Evolutionary conservation across 37 sponge, comb jelly and placozoan genomes (phyloP), one percentile per base, ranked within the genome.

Genomic region (Spongilla lacustris): DNA sequence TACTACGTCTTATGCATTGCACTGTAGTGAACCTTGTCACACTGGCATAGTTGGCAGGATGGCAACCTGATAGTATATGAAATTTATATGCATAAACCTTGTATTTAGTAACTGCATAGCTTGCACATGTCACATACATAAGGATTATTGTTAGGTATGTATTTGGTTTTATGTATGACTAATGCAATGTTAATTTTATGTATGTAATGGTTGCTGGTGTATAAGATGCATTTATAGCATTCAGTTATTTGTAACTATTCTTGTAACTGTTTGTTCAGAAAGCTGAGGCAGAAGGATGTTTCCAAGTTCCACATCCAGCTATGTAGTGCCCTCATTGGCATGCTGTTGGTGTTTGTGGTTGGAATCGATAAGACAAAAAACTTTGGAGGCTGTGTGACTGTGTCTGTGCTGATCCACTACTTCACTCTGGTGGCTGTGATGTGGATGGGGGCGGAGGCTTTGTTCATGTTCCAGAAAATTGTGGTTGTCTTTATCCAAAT

Each of bases 391-490:
- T 88, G 88, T 68, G 76, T 80, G 73, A 31, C 76, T 28, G 77
- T 81, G 21, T 78, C 78, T 26, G 83, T 81, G 10, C 67, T 88
- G 23, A 41, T 87, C 29, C 87, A 87, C 87, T 87, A 86, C 87
- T 86, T 86, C 74, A 77, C 71, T 22, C 69, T 85, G 41, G 77
- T 76, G 21, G 69, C 48, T 14, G 34, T 49, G 38, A 75, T 77
- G 79, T 85, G 79, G 79, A 85, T 79, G 79, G 86, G 69, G 30
- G 76, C 67, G 9, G 70, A 80, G 50, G 79, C 86, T 29, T 27
- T 87, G 36, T 72, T 80, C 29, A 78, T 82, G 70, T 73, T 80
- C 67, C 78, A 80, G 66, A 80, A 80, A 41, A 68, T 88, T 24
- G 68, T 82, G 67, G 72, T 82, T 30, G 83, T 88, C 8, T 88